Conservation (phyloP, 1,140 invertebrate genomes). For the Ceratina calcarata region DNA sequence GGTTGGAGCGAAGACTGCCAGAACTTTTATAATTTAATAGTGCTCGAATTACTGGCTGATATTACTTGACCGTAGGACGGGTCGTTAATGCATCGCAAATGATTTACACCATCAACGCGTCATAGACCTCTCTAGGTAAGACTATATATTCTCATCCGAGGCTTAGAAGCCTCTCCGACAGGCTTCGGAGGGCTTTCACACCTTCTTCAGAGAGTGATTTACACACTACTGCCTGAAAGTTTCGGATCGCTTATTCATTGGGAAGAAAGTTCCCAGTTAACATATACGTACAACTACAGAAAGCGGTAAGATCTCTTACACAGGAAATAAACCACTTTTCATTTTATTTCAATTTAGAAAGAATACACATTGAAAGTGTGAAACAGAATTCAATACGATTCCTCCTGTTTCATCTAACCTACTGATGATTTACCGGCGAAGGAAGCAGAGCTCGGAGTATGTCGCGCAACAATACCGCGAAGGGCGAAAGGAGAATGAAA, state of each 20-base stretch:
- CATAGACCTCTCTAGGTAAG: constrained; percentile 4
- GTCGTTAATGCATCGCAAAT: constrained; percentile 3
- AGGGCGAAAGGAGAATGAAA: constrained; percentile 9
- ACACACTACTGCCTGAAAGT: no score
- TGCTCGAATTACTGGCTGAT: no score
- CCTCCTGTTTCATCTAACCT: neutral
- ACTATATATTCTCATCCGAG: neutral
- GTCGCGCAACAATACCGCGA: constrained; percentile 12
- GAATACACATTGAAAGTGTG: no score
- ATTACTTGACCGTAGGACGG: neutral
- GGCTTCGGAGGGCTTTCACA: neutral
- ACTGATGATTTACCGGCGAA: neutral
- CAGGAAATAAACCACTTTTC: no score
- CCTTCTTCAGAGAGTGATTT: neutral
- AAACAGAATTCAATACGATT: no score
- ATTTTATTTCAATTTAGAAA: no score
- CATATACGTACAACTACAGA: no score
- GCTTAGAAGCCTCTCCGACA: constrained; percentile 18
- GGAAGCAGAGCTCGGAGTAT: neutral
- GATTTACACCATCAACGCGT: constrained; percentile 27
- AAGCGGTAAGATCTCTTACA: no score
- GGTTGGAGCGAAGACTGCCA: neutral
- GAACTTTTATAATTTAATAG: no score
- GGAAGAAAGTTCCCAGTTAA: no score
- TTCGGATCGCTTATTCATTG: no score